A percentile compares a stretch with the other conserved stretches of the same genome.
Evolutionary conservation across 2,113 vertebrate species (phyloP).

Genomic region (Neotragus moschatus): DNA sequence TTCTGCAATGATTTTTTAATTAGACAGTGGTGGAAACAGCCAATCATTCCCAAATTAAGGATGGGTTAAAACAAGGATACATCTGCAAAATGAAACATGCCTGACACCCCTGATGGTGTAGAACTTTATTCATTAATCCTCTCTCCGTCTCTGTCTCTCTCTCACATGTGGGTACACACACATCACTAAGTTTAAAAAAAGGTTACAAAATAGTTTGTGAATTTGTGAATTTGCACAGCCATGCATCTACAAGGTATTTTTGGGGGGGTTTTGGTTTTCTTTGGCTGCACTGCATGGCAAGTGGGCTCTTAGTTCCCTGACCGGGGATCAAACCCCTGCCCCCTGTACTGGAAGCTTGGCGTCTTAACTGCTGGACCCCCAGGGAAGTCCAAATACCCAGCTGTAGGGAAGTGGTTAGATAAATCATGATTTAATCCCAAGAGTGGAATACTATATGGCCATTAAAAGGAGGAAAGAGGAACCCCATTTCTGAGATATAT

Average conservation of each 20-base stretch:
- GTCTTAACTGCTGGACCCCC: neutral
- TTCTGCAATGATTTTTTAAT: neutral
- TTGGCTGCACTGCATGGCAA: neutral
- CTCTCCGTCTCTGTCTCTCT: neutral
- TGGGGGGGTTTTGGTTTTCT: fast-evolving
- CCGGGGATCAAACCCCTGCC: neutral
- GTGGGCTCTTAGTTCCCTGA: neutral
- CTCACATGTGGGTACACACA: neutral
- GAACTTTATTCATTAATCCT: neutral
- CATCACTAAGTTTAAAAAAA: neutral
- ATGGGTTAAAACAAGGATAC: neutral
- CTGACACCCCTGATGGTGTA: neutral
- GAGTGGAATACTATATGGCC: neutral
- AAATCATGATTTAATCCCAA: neutral
- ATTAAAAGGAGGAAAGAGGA: neutral
- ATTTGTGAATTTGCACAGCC: neutral
- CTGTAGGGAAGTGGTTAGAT: neutral
- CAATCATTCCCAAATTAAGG: neutral
- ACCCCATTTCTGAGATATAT: neutral
- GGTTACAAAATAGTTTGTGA: neutral
- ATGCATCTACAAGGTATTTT: neutral
- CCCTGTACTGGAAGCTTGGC: neutral
- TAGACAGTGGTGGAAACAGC: neutral
- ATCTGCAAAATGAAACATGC: neutral
- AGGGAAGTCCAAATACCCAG: neutral